These are phyloP conservation scores for Australoheros scitulus DNA, from an alignment of 2,113 vertebrate species.

Conservation along the genomic window DNA sequence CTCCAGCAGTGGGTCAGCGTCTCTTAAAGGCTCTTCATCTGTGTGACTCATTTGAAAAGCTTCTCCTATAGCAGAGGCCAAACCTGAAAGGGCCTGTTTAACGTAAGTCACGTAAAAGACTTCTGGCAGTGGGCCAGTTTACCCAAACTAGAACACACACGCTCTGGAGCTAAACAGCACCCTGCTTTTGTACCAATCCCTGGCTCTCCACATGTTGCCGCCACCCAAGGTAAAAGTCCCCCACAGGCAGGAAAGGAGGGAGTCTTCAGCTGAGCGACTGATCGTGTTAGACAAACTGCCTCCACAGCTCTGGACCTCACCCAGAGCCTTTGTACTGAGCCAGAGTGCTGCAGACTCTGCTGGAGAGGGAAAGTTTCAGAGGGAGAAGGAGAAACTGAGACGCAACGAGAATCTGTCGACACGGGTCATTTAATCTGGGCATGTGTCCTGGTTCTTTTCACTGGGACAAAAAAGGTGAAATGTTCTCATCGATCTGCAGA, in stretches of 20 bases:
- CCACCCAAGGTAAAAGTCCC: constrained; percentile 50
- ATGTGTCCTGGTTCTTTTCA: background rate
- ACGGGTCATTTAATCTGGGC: background rate
- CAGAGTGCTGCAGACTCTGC: background rate
- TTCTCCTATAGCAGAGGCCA: background rate
- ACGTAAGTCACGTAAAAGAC: constrained; percentile 31
- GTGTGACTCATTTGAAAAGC: constrained; percentile 19
- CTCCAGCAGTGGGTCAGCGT: background rate
- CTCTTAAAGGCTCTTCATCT: background rate
- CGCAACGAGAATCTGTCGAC: background rate
- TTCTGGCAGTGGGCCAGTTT: background rate
- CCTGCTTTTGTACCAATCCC: constrained; percentile 34
- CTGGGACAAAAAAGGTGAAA: background rate
- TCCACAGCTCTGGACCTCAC: constrained; percentile 11
- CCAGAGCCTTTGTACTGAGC: constrained; percentile 9
- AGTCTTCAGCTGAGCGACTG: background rate
- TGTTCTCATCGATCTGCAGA: background rate
- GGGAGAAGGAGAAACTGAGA: constrained; percentile 10
- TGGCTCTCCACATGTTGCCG: constrained; percentile 39
- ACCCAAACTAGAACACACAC: constrained; percentile 18
- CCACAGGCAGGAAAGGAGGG: constrained; percentile 35
- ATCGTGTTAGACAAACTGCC: constrained; percentile 29
- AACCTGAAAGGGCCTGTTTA: constrained; percentile 2
- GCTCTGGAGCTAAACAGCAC: constrained; percentile 11
- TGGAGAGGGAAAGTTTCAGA: background rate